These are phyloP conservation scores for Rhynchotus rufescens DNA, from an alignment of 2,797 vertebrate species.

Conservation along the genomic window DNA sequence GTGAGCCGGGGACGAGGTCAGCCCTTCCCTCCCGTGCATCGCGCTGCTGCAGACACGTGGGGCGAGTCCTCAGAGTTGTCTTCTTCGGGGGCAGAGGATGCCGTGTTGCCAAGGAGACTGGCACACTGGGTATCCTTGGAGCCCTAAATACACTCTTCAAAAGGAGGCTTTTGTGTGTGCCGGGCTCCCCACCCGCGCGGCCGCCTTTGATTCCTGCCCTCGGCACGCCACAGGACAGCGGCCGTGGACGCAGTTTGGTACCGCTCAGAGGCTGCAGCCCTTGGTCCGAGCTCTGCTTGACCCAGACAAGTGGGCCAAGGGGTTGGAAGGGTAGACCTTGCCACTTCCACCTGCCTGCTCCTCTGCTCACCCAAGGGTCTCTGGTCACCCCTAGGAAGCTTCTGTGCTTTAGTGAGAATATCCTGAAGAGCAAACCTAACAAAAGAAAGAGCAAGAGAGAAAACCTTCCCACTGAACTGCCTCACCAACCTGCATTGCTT, in stretches of 20 bases:
- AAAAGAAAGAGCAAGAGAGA: background rate
- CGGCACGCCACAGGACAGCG: accelerated
- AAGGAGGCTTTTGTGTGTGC: background rate
- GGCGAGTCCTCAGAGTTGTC: background rate
- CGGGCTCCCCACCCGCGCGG: background rate
- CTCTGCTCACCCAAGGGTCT: background rate
- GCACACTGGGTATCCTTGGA: background rate
- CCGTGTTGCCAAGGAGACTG: background rate
- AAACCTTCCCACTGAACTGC: background rate
- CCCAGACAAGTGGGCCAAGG: background rate
- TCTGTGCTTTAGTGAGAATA: background rate
- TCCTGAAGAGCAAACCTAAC: background rate
- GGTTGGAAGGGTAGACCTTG: background rate
- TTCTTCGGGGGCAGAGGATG: background rate
- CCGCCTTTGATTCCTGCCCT: background rate
- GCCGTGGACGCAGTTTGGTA: too few relatives aligned
- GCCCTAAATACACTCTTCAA: slow-evolving; percentile 39
- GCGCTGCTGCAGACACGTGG: accelerated
- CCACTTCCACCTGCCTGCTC: background rate
- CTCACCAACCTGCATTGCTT: background rate
- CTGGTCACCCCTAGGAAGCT: background rate
- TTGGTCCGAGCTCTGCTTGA: background rate
- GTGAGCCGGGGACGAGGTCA: background rate
- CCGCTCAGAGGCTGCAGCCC: background rate
- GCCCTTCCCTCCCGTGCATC: background rate